These are phyloP conservation scores for Elymnias hypermnestra DNA, from an alignment of 1,140 invertebrate genomes.

Conservation along the genomic window DNA sequence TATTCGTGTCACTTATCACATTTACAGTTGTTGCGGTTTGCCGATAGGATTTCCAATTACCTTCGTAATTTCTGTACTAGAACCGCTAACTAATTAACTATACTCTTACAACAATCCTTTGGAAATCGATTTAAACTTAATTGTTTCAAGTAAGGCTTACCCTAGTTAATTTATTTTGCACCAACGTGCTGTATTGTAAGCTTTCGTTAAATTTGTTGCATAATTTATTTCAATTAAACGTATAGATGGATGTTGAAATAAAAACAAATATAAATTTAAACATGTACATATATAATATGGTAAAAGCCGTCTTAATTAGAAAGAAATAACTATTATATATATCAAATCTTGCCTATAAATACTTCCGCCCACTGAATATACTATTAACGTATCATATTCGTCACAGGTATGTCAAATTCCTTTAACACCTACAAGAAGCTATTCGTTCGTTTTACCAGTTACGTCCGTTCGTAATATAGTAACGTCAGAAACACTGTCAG, in stretches of 20 bases:
- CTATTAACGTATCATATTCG: not conserved
- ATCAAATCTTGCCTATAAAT: not conserved
- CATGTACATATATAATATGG: not conserved
- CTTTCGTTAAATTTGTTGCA: too few species aligned
- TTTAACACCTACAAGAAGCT: constrained; percentile 1
- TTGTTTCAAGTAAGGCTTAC: constrained; percentile 2
- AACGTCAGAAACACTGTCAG: too few species aligned
- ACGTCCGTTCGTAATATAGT: too few species aligned
- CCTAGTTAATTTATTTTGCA: constrained; percentile 1
- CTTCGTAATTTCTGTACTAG: constrained; percentile 2
- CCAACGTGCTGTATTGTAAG: not conserved
- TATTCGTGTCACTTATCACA: too few species aligned
- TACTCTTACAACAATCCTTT: not conserved
- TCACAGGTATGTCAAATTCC: constrained; percentile 1
- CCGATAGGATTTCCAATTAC: constrained; percentile 5
- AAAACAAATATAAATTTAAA: too few species aligned
- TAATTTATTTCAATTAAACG: too few species aligned
- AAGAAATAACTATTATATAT: not conserved
- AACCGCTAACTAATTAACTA: constrained; percentile 1
- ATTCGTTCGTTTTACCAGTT: too few species aligned
- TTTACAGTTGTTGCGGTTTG: not conserved
- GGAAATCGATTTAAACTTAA: constrained; percentile 3
- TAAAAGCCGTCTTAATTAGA: not conserved
- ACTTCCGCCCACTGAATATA: not conserved
- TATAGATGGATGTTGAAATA: too few species aligned